Conservation (phyloP, 1,140 invertebrate species). For the Apis mellifera region DNA sequence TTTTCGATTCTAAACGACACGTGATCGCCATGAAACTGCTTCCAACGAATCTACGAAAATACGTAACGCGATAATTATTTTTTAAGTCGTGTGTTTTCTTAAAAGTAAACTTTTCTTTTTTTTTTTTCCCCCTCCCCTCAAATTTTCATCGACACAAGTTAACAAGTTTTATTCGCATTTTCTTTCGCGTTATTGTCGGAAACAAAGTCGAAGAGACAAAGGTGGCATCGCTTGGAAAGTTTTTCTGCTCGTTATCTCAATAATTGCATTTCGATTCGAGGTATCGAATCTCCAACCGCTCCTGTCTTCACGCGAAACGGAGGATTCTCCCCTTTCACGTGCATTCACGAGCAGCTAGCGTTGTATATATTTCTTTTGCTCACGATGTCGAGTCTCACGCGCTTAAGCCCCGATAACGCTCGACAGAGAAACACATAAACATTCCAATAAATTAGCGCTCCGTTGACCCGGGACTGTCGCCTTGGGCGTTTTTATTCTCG, state of each 20-base stretch:
- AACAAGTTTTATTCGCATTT: not conserved
- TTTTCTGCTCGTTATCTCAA: conserved; percentile 30
- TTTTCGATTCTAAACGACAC: not conserved
- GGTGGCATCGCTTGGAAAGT: conserved; percentile 8
- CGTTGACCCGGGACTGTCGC: conserved; percentile 78
- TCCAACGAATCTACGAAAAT: not conserved
- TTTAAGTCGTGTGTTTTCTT: not conserved
- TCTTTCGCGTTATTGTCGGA: not conserved
- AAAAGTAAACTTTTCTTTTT: too few relatives aligned
- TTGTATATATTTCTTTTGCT: not conserved
- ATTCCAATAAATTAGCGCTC: conserved; percentile 82
- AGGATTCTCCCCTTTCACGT: not conserved
- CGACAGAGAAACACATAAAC: conserved; percentile 79
- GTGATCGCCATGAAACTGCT: too few relatives aligned
- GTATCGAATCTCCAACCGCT: not conserved
- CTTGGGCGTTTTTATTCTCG: conserved; percentile 70
- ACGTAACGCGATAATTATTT: not conserved
- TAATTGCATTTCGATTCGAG: not conserved
- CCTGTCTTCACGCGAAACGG: conserved; percentile 1
- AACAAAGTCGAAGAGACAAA: not conserved
- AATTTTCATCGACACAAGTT: not conserved
- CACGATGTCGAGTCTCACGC: conserved; percentile 19
- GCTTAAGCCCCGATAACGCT: conserved; percentile 52
- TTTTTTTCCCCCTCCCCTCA: too few relatives aligned
- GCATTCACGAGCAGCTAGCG: not conserved